Percentiles rank a stretch among this genome's conserved stretches.
phyloP scores from a whole-genome alignment of 2,888 invertebrate species.

The Mermis nigrescens region DNA sequence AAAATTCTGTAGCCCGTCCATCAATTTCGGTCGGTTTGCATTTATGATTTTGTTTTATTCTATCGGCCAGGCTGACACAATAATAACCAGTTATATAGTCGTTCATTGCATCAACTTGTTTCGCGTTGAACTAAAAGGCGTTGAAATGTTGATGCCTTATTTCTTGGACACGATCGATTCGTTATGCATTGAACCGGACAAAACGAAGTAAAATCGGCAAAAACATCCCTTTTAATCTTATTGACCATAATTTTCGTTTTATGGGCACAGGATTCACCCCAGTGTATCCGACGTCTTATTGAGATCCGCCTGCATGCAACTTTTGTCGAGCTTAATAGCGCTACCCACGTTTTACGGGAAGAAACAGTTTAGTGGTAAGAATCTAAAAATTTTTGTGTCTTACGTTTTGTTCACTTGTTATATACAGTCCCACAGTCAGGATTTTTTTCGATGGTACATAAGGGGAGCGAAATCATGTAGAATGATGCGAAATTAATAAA shows the following conservation, averaged over 20 bases:
- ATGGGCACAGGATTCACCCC: conserved; percentile 23
- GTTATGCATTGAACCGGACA: conserved; percentile 52
- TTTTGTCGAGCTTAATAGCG: conserved; percentile 69
- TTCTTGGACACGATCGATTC: conserved; percentile 72
- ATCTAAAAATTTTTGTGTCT: too few species aligned
- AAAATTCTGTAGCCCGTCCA: too few species aligned
- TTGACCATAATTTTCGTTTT: background rate
- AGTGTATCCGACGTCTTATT: conserved; percentile 40
- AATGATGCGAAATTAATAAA: too few species aligned
- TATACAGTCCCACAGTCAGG: too few species aligned
- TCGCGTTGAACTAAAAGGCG: conserved; percentile 72
- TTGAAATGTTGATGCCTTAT: conserved; percentile 68
- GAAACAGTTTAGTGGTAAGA: too few species aligned
- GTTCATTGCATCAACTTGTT: conserved; percentile 49
- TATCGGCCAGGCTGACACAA: conserved; percentile 23
- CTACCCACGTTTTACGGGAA: conserved; percentile 72
- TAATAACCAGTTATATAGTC: conserved; percentile 26
- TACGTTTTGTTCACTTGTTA: too few species aligned
- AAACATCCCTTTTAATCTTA: background rate
- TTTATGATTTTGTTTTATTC: too few species aligned
- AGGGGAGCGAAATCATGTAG: too few species aligned
- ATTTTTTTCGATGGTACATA: too few species aligned
- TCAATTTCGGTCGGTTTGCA: too few species aligned
- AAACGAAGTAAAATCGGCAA: conserved; percentile 19
- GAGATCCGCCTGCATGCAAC: conserved; percentile 70